Base-by-base conservation (phyloP, 2,113 vertebrate species). In the Calonectris borealis region DNA sequence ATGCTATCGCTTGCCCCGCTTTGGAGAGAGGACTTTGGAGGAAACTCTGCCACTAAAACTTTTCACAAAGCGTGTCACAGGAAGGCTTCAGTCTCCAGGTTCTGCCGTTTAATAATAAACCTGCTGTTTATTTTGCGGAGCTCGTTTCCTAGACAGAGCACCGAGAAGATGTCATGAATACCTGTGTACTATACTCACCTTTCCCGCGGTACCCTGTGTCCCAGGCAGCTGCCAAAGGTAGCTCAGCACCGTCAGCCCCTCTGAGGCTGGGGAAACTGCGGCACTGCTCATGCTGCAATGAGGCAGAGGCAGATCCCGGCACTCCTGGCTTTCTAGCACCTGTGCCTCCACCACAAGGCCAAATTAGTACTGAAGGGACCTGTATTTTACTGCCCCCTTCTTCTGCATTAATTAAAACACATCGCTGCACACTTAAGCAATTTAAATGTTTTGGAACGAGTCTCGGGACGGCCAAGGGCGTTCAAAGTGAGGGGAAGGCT, bases 381-480 rank as follows among this genome's bases (percentile, higher is more conserved):
- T 94, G 87, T 90, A 60, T 96, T 94, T 97, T 95, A 94, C 87
- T 91, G 73, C 79, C 73, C 94, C 92, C 92, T 90, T 94, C 91
- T 90, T 91, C 94, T 90, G 86, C 76, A 77, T 83, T 96, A 95
- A 95, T 95, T 91, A 95, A 95, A 94, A 94, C 81, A 94, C 91
- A 94, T 94, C 57, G 0, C 85, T 94, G 76, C 91, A 79, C 93
- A 93, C 87, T 94, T 94, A 86, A 97, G 85, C 87, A 92, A 97
- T 97, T 95, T 92, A 92, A 97, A 96, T 95, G 76, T 83, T 83
- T 81, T 93, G 88, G 80, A 96, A 80, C 4, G 40, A 96, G 89
- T 64, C 66, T 91, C 72, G 5, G 79, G 94, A 97, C 79, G 0
- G 93, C 97, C 95, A 97, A 96, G 86, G 96, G 94, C 86, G 1